These are phyloP conservation scores for Halcyon badia DNA, from an alignment of 2,797 vertebrate genomes.

Conservation along the genomic window DNA sequence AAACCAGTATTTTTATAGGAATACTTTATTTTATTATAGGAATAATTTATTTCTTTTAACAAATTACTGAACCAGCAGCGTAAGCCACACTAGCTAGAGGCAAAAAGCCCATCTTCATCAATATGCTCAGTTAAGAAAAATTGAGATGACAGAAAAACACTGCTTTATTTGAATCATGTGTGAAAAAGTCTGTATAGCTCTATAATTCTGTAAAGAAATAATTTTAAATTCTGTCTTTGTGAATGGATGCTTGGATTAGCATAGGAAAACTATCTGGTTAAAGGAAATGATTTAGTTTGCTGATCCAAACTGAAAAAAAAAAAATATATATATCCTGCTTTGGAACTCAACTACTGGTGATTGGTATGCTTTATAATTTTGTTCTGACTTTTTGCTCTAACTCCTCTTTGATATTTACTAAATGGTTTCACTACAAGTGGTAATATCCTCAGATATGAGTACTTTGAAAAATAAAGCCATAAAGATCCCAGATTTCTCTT, in stretches of 20 bases:
- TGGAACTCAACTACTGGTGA: background rate
- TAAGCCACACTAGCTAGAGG: background rate
- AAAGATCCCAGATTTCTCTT: background rate
- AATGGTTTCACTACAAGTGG: background rate
- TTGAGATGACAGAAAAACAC: background rate
- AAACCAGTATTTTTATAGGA: background rate
- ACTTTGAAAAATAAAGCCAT: background rate
- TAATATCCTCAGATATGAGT: background rate
- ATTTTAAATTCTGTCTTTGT: background rate
- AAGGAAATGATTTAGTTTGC: background rate
- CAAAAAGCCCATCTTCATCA: background rate
- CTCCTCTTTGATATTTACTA: background rate
- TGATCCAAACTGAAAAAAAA: background rate
- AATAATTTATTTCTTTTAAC: background rate
- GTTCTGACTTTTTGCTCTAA: background rate
- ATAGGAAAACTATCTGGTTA: background rate
- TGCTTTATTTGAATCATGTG: background rate
- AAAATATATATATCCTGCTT: background rate
- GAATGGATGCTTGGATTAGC: background rate
- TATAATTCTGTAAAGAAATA: background rate
- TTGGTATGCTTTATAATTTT: background rate
- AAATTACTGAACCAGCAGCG: background rate
- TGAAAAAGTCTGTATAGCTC: background rate
- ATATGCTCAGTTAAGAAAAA: background rate
- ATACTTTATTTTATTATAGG: background rate